Conservation (phyloP, 2,113 vertebrate species). For the Synodontis membranacea region DNA sequence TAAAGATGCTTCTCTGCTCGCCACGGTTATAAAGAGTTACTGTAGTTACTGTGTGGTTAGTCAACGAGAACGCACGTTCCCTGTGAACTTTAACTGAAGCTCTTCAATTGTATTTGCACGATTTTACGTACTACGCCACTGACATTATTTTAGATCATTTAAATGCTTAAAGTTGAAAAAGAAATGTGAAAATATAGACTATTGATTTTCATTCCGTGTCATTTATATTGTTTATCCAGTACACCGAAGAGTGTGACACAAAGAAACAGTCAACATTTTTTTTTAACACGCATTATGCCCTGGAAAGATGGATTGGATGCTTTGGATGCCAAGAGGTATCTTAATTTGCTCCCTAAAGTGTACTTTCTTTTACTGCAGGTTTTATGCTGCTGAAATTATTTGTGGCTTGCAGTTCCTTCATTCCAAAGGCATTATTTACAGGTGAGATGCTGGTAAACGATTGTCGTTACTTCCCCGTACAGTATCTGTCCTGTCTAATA, state of each 20-base stretch:
- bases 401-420: slow-evolving; percentile 96
- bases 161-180: neutral
- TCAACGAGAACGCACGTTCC: neutral
- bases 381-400: slow-evolving; percentile 92
- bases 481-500: neutral
- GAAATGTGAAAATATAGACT: neutral
- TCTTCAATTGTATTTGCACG: neutral
- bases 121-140: neutral
- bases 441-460: slow-evolving; percentile 69
- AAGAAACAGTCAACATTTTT: neutral
- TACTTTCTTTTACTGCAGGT: slow-evolving; percentile 72
- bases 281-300: neutral
- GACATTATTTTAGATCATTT: neutral
- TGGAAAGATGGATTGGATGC: neutral
- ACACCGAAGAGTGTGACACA: neutral
- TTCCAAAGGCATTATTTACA: slow-evolving; percentile 94
- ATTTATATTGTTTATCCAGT: neutral
- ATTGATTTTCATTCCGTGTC: neutral
- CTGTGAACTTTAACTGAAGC: neutral
- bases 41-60: neutral
- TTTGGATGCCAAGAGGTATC: neutral
- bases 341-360: slow-evolving; percentile 29
- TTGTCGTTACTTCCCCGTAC: neutral
- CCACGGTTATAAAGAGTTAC: neutral
- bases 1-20: neutral